Evolutionary conservation across 2,113 vertebrate genomes (phyloP).

Genomic region (Labeo catla): DNA sequence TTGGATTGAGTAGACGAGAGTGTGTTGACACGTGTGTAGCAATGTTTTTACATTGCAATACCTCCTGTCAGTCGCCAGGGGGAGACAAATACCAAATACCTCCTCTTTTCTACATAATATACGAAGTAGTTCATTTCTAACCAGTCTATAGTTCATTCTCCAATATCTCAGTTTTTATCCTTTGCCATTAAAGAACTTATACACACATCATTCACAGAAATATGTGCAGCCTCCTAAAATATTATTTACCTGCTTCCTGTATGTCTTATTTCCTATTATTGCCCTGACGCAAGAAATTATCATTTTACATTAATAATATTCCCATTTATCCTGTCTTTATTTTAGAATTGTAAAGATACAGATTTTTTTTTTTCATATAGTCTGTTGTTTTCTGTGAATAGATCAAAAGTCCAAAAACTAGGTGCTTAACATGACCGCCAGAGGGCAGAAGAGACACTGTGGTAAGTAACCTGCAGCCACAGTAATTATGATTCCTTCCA

Average conservation of each 20-base stretch:
- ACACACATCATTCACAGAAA: not conserved
- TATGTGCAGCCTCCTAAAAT: not conserved
- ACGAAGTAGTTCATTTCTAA: not conserved
- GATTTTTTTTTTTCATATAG: not conserved
- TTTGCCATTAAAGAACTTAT: not conserved
- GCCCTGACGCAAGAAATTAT: not conserved
- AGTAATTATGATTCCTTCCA: not conserved
- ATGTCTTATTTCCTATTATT: not conserved
- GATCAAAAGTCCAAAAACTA: not conserved
- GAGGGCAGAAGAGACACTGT: constrained; percentile 6
- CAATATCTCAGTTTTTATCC: not conserved
- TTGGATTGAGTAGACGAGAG: not conserved
- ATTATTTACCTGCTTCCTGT: not conserved
- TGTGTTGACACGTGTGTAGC: not conserved
- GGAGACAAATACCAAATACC: constrained; percentile 3
- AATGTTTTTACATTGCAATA: not conserved
- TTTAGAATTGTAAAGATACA: not conserved
- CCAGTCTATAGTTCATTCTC: not conserved
- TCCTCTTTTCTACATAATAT: not conserved
- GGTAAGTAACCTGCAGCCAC: not conserved
- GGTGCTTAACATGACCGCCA: constrained; percentile 1
- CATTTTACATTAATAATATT: not conserved
- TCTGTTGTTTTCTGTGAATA: not conserved
- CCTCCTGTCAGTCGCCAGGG: not conserved
- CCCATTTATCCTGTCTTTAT: not conserved